These are phyloP conservation scores for Dyspetes luteomarginatus DNA, from an alignment of 2,888 invertebrate species.

Conservation along the genomic window DNA sequence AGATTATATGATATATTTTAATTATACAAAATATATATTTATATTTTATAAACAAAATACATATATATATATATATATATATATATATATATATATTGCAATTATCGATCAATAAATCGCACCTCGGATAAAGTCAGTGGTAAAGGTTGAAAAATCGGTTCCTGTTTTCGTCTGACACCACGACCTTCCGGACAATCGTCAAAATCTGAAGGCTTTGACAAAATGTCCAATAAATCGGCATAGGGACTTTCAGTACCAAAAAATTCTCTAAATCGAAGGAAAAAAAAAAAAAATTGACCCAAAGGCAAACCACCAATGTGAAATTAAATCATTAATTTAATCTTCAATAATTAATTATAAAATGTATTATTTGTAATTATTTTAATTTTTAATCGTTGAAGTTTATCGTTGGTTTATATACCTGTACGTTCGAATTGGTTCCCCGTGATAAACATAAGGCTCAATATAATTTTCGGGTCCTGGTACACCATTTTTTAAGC, in stretches of 20 bases:
- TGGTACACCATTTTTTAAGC: constrained; percentile 91
- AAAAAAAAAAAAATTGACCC: no score
- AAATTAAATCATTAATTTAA: not conserved
- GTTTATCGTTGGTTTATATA: constrained; percentile 68
- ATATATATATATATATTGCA: no score
- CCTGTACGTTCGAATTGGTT: constrained; percentile 90
- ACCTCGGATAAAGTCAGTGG: constrained; percentile 87
- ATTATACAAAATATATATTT: no score
- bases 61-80: no score
- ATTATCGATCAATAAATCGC: constrained; percentile 60
- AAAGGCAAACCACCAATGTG: not conserved
- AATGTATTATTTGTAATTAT: no score
- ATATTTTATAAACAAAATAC: no score
- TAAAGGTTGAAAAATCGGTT: constrained; percentile 85
- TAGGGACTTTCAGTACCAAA: constrained; percentile 94
- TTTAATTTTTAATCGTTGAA: not conserved
- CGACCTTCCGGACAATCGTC: constrained; percentile 86
- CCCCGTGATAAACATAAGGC: constrained; percentile 92
- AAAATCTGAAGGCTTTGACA: constrained; percentile 87
- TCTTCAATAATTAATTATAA: no score
- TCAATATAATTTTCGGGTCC: constrained; percentile 88
- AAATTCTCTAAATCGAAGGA: constrained; percentile 88
- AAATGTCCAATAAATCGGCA: constrained; percentile 89
- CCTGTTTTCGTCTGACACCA: constrained; percentile 87
- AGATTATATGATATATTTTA: no score